These are phyloP conservation scores for Drosophila aldrichi DNA, from an alignment of 2,888 invertebrate species.

Conservation along the genomic window DNA sequence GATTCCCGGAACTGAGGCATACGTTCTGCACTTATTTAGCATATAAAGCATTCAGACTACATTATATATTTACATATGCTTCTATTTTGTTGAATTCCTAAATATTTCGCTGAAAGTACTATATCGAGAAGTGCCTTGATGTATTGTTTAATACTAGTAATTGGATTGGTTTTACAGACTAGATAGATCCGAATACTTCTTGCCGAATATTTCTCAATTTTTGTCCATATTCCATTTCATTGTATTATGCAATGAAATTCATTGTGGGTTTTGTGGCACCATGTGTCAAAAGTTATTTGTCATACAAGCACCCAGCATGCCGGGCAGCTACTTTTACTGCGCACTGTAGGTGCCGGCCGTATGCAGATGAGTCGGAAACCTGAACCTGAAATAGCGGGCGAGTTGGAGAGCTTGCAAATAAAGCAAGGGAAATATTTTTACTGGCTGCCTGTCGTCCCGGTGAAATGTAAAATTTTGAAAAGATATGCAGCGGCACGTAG, in stretches of 20 bases:
- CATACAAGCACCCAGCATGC: slow-evolving; percentile 19
- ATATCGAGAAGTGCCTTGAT: neutral
- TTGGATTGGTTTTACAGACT: neutral
- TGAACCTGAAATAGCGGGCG: slow-evolving; percentile 10
- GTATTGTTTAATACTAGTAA: neutral
- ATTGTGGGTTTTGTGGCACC: slow-evolving; percentile 51
- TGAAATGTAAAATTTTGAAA: slow-evolving; percentile 65
- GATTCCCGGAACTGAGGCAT: slow-evolving; percentile 5
- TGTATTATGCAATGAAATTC: slow-evolving; percentile 36
- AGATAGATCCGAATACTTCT: neutral
- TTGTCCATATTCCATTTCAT: slow-evolving; percentile 41
- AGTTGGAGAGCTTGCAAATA: slow-evolving; percentile 31
- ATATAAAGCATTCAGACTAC: slow-evolving; percentile 1
- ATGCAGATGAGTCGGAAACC: slow-evolving; percentile 48
- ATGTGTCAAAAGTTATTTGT: slow-evolving; percentile 69
- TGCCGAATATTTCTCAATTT: slow-evolving; percentile 37
- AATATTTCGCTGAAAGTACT: slow-evolving; percentile 2
- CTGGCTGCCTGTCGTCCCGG: slow-evolving; percentile 44
- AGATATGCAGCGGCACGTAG: slow-evolving; percentile 71
- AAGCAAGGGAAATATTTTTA: slow-evolving; percentile 49
- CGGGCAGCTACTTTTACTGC: neutral
- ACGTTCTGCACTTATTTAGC: slow-evolving; percentile 21
- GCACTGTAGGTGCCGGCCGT: slow-evolving; percentile 18
- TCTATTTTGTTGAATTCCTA: slow-evolving; percentile 26
- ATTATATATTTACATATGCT: neutral